Evolutionary conservation across 2,888 invertebrate genomes (phyloP).

Genomic region (Polymixis lichenea): DNA sequence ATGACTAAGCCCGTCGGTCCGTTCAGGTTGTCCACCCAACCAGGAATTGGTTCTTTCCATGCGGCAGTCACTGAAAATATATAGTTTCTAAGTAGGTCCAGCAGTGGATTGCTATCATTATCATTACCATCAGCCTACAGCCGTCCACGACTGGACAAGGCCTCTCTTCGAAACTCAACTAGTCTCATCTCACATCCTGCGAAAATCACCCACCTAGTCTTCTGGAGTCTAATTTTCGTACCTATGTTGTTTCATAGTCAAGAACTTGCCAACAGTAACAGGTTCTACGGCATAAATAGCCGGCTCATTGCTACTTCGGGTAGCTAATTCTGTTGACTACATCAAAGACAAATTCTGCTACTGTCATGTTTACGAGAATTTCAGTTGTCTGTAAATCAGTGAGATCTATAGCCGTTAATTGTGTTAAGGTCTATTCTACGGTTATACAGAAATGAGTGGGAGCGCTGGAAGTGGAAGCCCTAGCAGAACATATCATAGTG

Average conservation of each 20-base stretch:
- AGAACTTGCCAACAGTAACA: not conserved
- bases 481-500: too few relatives aligned
- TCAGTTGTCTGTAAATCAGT: not conserved
- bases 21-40: constrained; percentile 98
- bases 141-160: not conserved
- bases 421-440: too few relatives aligned
- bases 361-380: not conserved
- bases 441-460: too few relatives aligned
- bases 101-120: too few relatives aligned
- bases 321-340: not conserved
- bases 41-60: constrained; percentile 94
- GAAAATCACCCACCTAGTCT: not conserved
- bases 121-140: not conserved
- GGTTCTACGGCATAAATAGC: not conserved
- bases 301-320: not conserved
- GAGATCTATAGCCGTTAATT: too few relatives aligned
- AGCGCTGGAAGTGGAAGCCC: too few relatives aligned
- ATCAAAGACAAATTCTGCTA: not conserved
- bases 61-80: constrained; percentile 93
- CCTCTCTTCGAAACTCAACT: not conserved
- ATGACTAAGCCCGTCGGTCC: constrained; percentile 96
- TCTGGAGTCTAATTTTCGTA: not conserved
- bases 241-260: not conserved
- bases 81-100: not conserved
- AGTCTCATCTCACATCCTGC: not conserved